Conservation (phyloP, 2,797 vertebrate species). For the Tachyglossus aculeatus region DNA sequence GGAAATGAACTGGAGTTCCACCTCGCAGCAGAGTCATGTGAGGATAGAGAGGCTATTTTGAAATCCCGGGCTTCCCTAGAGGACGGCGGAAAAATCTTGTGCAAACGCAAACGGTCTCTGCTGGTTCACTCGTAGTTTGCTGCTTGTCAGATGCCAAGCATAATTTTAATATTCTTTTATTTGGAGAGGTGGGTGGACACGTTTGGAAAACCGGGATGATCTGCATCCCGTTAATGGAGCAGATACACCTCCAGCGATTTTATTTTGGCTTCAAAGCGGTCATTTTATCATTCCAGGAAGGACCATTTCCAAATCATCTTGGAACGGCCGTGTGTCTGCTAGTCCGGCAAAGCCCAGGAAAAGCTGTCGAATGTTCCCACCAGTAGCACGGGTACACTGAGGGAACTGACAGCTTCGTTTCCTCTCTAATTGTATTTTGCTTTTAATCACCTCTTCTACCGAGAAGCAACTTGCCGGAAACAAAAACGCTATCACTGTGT, state of each 20-base stretch:
- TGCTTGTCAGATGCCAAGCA: constrained; percentile 63
- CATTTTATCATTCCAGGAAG: constrained; percentile 19
- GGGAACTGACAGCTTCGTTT: neutral
- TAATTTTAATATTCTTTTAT: constrained; percentile 57
- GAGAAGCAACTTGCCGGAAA: constrained; percentile 42
- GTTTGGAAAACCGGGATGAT: constrained; percentile 39
- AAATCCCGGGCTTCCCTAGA: constrained; percentile 70
- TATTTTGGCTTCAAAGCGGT: constrained; percentile 6
- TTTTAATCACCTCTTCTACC: constrained; percentile 16
- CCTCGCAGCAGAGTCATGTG: constrained; percentile 69
- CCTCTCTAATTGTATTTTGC: neutral
- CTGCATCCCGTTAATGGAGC: constrained; percentile 22
- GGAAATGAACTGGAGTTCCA: constrained; percentile 73
- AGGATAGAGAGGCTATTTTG: constrained; percentile 70
- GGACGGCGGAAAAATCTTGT: constrained; percentile 67
- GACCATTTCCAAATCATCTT: neutral
- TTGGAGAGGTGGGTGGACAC: constrained; percentile 28
- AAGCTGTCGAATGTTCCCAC: constrained; percentile 6
- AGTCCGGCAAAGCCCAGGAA: constrained; percentile 15
- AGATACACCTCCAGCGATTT: neutral
- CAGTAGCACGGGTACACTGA: constrained; percentile 21
- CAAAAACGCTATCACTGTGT: constrained; percentile 36
- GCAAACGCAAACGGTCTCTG: constrained; percentile 72
- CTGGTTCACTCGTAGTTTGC: constrained; percentile 67
- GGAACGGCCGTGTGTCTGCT: constrained; percentile 7